Evolutionary conservation across 2,888 invertebrate genomes (phyloP).

Genomic region (Didymodactylos carnosus): DNA sequence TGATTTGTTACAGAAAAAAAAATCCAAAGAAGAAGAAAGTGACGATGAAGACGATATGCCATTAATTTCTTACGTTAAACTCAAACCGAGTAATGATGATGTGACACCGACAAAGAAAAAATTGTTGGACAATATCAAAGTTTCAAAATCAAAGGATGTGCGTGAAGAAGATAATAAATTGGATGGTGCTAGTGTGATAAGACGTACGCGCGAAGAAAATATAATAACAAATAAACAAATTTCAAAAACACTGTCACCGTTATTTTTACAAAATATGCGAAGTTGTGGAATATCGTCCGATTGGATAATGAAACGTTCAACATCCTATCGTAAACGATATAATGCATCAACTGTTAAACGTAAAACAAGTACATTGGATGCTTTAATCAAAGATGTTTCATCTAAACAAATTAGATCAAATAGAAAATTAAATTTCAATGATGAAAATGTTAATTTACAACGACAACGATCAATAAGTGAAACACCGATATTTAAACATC

Average conservation of each 20-base stretch:
- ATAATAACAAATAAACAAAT: background rate
- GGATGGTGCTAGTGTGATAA: no score
- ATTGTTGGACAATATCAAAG: no score
- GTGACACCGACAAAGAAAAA: background rate
- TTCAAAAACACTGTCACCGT: background rate
- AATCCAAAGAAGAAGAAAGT: background rate
- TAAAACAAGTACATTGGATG: background rate
- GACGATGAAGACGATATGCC: background rate
- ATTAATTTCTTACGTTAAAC: background rate
- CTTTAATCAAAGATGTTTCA: background rate
- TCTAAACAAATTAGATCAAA: background rate
- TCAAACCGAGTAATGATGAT: background rate
- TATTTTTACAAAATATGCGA: background rate
- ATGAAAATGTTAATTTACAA: no score
- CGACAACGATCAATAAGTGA: background rate
- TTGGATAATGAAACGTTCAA: background rate
- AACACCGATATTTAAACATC: no score
- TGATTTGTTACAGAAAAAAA: background rate
- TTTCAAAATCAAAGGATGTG: no score
- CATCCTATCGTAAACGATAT: background rate
- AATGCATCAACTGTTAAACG: background rate
- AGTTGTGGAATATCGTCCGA: background rate
- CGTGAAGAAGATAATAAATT: no score
- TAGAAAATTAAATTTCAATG: background rate
- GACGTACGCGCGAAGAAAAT: no score